These are phyloP conservation scores for Brachionus asplanchnoidis DNA, from an alignment of 1,140 invertebrate species.

Conservation along the genomic window DNA sequence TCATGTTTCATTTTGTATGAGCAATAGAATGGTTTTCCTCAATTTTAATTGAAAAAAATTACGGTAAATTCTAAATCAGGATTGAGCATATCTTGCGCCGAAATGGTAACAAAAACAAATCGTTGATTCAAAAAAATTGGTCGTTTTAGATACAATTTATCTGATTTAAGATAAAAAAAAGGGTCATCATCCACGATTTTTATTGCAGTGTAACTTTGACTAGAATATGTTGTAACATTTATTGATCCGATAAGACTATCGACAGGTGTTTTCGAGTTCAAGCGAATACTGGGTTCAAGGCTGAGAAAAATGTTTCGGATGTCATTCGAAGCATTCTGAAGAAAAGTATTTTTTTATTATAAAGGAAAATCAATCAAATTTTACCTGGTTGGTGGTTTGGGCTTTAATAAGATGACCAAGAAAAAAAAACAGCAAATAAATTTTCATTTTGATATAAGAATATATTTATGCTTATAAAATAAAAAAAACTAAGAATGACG, in stretches of 20 bases:
- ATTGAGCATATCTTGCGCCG: not conserved
- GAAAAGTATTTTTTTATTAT: no score
- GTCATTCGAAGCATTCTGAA: not conserved
- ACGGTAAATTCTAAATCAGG: not conserved
- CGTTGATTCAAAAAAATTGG: not conserved
- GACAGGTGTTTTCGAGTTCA: not conserved
- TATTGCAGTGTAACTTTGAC: not conserved
- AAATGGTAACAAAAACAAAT: not conserved
- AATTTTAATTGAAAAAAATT: not conserved
- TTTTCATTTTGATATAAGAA: no score
- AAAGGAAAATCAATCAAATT: no score
- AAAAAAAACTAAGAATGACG: no score
- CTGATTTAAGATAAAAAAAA: not conserved
- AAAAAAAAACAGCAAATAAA: no score
- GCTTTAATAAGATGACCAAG: no score
- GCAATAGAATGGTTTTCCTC: no score
- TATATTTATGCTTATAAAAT: no score
- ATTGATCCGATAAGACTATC: not conserved
- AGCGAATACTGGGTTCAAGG: not conserved
- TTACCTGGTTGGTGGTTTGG: no score
- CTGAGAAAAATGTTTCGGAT: not conserved
- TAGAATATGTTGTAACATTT: not conserved
- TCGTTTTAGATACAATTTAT: conserved; percentile 5
- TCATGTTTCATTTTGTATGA: no score
- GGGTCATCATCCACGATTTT: not conserved